Evolutionary conservation across 1,140 invertebrate species (phyloP), one percentile per base, ranked within the genome.

Genomic region (Drosophila nikananu): DNA sequence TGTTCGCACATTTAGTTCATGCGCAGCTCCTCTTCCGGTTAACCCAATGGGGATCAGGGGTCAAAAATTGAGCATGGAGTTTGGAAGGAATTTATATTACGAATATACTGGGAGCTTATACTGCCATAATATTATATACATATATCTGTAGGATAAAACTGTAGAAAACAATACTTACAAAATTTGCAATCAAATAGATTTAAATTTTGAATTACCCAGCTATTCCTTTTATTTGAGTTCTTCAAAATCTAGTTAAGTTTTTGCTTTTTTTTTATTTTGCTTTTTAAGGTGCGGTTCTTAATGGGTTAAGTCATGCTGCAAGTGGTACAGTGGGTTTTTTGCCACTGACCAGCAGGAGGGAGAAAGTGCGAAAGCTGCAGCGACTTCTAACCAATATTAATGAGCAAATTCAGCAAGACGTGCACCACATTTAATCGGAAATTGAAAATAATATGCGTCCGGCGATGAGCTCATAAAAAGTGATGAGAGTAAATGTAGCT

Each of bases 301-400:
- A 32, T 52, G 66, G 67, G 67, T 68, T 71, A 71, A 71, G 66
- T 42, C 52, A 44, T 61, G 70, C 73, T 84, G 86, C 78, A 90
- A 60, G 84, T 62, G 68, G 59, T 73, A 21, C 64, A 39, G 30
- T 78, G 57, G 68, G 74, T 58, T 62, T 41, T 81, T 70, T 72
- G 78, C 66, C 86, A 74, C 63, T 87, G 83, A 75, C 83, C 84
- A 78, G 17, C 59, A 41, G 44, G 52, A 25, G 46, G 42, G 52
- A 42, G 32, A 57, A 58, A 57, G 39, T 44, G 39, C 21, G 25
- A 25, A 39, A 49, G 37, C 57, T 60, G 27, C 60, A 61, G 65
- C 74, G 68, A 76, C 77, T 70, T 10, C 58, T 86, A 76, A 79
- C 78, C 83, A 90, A 89, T 81, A 90, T 89, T 89, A 90, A 89